Evolutionary conservation across 2,888 invertebrate species (phyloP).

Genomic region (Spatulosminthurus flaviceps): DNA sequence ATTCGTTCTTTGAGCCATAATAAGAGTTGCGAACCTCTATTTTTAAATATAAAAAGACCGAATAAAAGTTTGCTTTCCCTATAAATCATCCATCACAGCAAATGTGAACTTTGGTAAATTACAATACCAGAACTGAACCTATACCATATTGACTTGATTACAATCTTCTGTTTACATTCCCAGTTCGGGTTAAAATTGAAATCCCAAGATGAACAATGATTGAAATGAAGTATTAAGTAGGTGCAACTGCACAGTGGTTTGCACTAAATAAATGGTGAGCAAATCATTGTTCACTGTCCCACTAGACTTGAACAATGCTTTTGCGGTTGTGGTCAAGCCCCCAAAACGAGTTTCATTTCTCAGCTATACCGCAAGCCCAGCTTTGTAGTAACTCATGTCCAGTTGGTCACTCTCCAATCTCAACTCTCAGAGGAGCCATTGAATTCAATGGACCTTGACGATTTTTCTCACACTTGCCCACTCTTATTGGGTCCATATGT

Average conservation of each 20-base stretch:
- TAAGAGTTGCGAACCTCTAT: no score
- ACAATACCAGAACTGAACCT: no score
- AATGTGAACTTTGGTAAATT: no score
- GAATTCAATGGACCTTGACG: slow-evolving; percentile 21
- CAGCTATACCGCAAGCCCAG: no score
- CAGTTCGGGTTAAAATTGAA: neutral
- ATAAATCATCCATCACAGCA: no score
- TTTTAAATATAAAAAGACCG: no score
- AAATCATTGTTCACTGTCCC: neutral
- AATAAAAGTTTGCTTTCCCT: no score
- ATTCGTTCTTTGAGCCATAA: no score
- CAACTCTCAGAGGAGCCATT: slow-evolving; percentile 9
- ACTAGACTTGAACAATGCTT: neutral
- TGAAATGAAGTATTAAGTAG: neutral
- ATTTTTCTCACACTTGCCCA: slow-evolving; percentile 28
- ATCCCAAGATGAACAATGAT: neutral
- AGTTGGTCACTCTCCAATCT: slow-evolving; percentile 12
- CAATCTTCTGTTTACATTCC: neutral
- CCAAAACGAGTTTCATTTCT: slow-evolving; percentile 25
- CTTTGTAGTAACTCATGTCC: slow-evolving; percentile 2
- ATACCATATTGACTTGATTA: neutral
- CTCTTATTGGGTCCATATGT: neutral
- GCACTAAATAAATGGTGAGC: neutral
- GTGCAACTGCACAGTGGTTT: slow-evolving; percentile 20
- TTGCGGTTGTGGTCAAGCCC: slow-evolving; percentile 30